These are phyloP conservation scores for Eilema sororculum DNA, from an alignment of 2,888 invertebrate species.

Conservation along the genomic window DNA sequence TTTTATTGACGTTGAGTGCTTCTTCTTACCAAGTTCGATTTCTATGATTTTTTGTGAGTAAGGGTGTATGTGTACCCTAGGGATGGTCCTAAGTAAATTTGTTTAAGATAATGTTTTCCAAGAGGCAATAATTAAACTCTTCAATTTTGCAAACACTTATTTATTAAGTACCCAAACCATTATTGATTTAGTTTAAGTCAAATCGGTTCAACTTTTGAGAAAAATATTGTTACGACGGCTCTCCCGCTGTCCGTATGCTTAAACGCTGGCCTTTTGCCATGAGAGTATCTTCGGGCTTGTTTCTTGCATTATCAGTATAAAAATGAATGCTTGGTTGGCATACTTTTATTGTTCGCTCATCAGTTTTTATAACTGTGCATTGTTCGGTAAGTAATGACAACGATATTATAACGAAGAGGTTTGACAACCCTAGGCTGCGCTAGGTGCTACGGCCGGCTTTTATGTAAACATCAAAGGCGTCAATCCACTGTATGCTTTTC, in stretches of 20 bases:
- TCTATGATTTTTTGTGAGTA: not conserved
- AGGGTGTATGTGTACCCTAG: not conserved
- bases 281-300: not conserved
- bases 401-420: not conserved
- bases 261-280: not conserved
- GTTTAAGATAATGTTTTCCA: not conserved
- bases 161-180: not conserved
- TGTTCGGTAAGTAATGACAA: not conserved
- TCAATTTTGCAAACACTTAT: not conserved
- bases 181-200: not conserved
- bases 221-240: not conserved
- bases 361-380: not conserved
- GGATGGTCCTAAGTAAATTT: not conserved
- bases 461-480: not conserved
- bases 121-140: not conserved
- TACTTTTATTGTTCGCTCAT: not conserved
- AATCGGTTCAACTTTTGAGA: not conserved
- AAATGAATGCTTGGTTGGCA: too few relatives aligned
- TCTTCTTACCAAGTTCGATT: not conserved
- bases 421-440: constrained; percentile 1
- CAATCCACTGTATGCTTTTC: not conserved
- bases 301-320: not conserved
- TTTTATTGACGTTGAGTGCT: too few relatives aligned
- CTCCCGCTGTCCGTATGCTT: not conserved
- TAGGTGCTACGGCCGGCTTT: not conserved